Evolutionary conservation across 2,888 invertebrate genomes (phyloP), one percentile per base, ranked within the genome.

Genomic region (Listrodromus nycthemerus): DNA sequence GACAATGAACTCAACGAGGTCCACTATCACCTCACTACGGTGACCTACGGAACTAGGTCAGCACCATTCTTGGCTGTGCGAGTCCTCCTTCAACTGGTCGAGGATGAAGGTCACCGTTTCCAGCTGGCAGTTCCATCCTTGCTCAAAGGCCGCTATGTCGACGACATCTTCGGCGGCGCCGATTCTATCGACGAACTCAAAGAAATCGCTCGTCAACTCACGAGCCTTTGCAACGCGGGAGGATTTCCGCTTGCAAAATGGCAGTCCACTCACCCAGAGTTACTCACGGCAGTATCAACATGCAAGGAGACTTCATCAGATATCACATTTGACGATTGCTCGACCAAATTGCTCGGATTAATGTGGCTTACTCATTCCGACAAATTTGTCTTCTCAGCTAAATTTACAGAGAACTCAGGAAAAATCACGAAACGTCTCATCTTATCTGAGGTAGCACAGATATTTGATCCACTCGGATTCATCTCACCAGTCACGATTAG

Each of bases 391-490:
- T 82, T 82, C 66, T 48, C n/a, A n/a, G n/a, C n/a, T n/a, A n/a
- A n/a, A n/a, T n/a, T n/a, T n/a, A n/a, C n/a, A n/a, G n/a, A n/a
- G n/a, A n/a, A n/a, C n/a, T n/a, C 58, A 16, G 48, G 41, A 1
- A 13, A 21, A 63, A 7, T 71, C 16, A 83, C 84, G 1, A 86
- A 86, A 55, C 27, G 84, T 0, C 1, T 24, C 0, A 55, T 83
- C 5, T 37, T 84, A 4, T 85, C 85, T 0, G 50, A 83, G 48
- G 45, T 79, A 0, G 83, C 86, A 0, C 65, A 73, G n/a, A 45
- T 86, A 7, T 86, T 71, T 21, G 84, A 86, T 52, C 85, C 83
- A 7, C 67, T 86, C 2, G 86, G 82, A 0, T 85, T 78, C 30
- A 24, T 81, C 1, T 19, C 82, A 0, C 87, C 87, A 5, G 75